Base-by-base conservation (phyloP, 2,888 invertebrate genomes). In the Ypsolopha scabrella region DNA sequence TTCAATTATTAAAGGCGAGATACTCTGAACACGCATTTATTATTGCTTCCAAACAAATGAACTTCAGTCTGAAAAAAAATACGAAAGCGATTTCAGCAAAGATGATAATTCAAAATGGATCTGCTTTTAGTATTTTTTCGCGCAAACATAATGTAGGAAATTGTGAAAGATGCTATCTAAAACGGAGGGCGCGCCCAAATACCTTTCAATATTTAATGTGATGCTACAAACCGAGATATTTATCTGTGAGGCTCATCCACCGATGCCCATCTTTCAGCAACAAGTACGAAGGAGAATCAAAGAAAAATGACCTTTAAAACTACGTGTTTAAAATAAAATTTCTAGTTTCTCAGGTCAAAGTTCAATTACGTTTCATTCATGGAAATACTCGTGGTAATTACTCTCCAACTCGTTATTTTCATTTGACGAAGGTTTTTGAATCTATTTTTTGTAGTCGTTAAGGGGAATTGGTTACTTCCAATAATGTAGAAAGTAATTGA, bases 331-430 rank as follows among this genome's bases (percentile, higher is more conserved):
- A 24, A 24, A 24, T 24, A 24, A 24, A 24, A 24, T 24, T 24
- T 24, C 24, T 24, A 24, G 24, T 24, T 24, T 24, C 24, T 24
- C 2, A 24, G 4, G 24, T 24, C 24, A 24, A 24, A 24, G 24
- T 24, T 24, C 24, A 24, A 24, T 24, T 24, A 24, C 24, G 24
- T 24, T 24, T 24, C 4, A 24, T 24, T 24, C 24, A 24, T 24
- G 24, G 24, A 24, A 24, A 24, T 24, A 24, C 24, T 24, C 2
- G 55, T 51, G 54, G 56, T 59, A 59, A 60, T 59, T 58, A 58
- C 53, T 55, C 54, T 51, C 52, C 53, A 55, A 54, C 54, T 46
- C 33, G 58, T 58, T 59, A 60, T 59, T 57, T 57, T 55, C 57
- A 57, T 58, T 59, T 24, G 24, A 55, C 50, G 52, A 52, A 44